Percentiles rank a stretch among this genome's conserved stretches.
phyloP scores from a whole-genome alignment of 2,888 invertebrate genomes.

The Amphipoea lucens region DNA sequence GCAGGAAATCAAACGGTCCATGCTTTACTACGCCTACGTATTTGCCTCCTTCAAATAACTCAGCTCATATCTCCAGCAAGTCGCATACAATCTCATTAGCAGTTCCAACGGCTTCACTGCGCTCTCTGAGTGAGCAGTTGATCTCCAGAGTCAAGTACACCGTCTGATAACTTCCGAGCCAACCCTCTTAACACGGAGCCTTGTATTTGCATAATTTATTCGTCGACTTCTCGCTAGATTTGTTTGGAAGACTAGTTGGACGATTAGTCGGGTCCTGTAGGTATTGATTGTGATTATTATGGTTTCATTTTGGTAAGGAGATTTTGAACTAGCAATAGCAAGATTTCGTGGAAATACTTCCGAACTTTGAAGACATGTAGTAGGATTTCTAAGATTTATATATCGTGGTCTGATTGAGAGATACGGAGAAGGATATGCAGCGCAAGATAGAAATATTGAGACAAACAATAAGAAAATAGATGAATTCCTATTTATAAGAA shows the following conservation, averaged over 20 bases:
- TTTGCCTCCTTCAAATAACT: slow-evolving; percentile 43
- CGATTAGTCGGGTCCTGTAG: slow-evolving; percentile 43
- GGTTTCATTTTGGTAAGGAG: neutral
- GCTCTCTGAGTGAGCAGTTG: slow-evolving; percentile 64
- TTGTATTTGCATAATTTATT: slow-evolving; percentile 73
- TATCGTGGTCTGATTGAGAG: neutral
- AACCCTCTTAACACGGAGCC: slow-evolving; percentile 72
- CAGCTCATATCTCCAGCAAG: slow-evolving; percentile 49
- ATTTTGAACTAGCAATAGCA: neutral
- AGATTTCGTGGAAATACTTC: neutral
- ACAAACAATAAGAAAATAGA: neutral
- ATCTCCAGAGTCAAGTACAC: slow-evolving; percentile 73
- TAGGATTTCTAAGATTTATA: neutral
- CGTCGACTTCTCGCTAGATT: slow-evolving; percentile 64
- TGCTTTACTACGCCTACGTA: neutral
- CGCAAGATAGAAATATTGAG: neutral
- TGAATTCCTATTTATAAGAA: too few species aligned
- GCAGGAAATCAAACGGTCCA: neutral
- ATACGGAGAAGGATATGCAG: too few species aligned
- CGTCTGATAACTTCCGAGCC: slow-evolving; percentile 69
- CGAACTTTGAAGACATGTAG: neutral
- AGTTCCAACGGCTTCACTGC: slow-evolving; percentile 57
- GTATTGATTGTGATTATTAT: slow-evolving; percentile 48
- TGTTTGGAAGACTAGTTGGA: slow-evolving; percentile 52
- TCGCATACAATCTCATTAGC: slow-evolving; percentile 63